These are phyloP conservation scores for Cyrtorhinus lividipennis DNA, from an alignment of 1,140 invertebrate genomes.

Conservation along the genomic window DNA sequence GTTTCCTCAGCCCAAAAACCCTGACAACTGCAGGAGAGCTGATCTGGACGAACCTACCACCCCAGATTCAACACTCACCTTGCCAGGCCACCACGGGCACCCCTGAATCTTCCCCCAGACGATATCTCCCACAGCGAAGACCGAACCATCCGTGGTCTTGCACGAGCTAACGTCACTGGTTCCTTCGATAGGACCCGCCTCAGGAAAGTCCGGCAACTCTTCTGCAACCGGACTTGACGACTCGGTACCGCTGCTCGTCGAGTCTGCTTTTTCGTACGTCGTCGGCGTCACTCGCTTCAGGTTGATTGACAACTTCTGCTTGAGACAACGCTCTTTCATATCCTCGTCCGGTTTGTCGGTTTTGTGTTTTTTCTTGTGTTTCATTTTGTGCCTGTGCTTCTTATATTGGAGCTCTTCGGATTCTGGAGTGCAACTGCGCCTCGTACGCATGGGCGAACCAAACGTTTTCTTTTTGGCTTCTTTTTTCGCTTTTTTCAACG, in stretches of 20 bases:
- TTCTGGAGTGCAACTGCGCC: constrained; percentile 28
- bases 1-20: too few relatives aligned
- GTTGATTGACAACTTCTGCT: constrained; percentile 60
- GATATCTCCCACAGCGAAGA: constrained; percentile 61
- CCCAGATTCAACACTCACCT: too few relatives aligned
- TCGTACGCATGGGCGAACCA: constrained; percentile 28
- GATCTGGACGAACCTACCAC: too few relatives aligned
- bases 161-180: constrained; percentile 32
- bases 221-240: constrained; percentile 11
- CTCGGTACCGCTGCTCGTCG: constrained; percentile 13
- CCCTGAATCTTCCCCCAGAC: constrained; percentile 82
- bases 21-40: too few relatives aligned
- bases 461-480: constrained; percentile 48
- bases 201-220: constrained; percentile 30
- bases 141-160: constrained; percentile 37
- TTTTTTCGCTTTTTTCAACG: constrained; percentile 63
- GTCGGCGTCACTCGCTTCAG: constrained; percentile 54
- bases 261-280: constrained; percentile 34
- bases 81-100: constrained; percentile 81
- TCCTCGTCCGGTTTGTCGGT: constrained; percentile 41
- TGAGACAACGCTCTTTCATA: constrained; percentile 54
- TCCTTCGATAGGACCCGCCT: constrained; percentile 23
- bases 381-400: constrained; percentile 56
- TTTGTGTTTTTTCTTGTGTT: constrained; percentile 61
- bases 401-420: constrained; percentile 26